Conservation (phyloP, 2,797 vertebrate species). For the Crax fasciolata region DNA sequence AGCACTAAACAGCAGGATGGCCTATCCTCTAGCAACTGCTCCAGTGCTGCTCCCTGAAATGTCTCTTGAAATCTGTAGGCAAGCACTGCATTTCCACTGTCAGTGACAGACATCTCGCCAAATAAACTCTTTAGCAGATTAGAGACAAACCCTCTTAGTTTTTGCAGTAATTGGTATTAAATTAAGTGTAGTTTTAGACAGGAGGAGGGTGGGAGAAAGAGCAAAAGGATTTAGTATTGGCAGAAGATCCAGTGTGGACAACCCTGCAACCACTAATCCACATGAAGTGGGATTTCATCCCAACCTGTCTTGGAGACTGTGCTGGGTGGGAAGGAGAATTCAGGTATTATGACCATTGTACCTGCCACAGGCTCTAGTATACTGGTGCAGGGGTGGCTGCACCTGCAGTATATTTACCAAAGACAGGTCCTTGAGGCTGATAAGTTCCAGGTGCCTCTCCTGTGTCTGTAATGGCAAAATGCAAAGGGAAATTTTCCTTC, state of each 20-base stretch:
- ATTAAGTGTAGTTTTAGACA: background rate
- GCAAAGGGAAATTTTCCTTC: background rate
- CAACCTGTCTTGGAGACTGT: background rate
- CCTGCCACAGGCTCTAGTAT: background rate
- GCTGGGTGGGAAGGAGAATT: background rate
- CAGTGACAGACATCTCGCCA: background rate
- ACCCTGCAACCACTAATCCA: background rate
- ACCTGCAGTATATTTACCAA: background rate
- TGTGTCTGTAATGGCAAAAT: background rate
- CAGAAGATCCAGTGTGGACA: background rate
- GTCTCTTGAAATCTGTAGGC: background rate
- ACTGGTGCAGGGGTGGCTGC: background rate
- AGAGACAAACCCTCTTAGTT: background rate
- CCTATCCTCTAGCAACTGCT: background rate
- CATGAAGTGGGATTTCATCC: background rate
- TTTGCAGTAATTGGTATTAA: background rate
- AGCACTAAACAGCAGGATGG: background rate
- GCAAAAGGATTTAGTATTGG: background rate
- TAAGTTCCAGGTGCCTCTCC: rapidly evolving
- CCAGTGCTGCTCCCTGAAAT: background rate
- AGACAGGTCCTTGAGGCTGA: background rate
- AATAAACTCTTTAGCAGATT: background rate
- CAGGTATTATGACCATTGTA: background rate
- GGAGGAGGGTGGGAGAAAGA: background rate
- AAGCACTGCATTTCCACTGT: background rate